A percentile compares a stretch with the other conserved stretches of the same genome.
phyloP scores from a whole-genome alignment of 2,797 vertebrate species.

The Cuculus canorus region DNA sequence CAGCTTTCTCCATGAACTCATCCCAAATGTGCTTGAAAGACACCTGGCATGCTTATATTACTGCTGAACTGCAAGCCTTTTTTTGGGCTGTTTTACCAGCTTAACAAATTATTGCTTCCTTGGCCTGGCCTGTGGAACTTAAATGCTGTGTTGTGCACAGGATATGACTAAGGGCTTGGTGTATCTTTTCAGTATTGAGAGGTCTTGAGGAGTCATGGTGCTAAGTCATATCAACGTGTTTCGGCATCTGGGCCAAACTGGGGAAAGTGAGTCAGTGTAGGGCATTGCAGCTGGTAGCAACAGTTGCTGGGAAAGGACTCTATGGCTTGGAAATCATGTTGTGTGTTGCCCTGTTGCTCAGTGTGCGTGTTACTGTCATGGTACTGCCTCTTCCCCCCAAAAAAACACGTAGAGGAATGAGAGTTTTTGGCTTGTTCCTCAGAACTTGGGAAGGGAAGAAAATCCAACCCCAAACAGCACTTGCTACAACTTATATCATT shows the following conservation, averaged over 20 bases:
- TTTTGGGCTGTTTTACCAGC: neutral
- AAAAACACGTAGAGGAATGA: fast-evolving
- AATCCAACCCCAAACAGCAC: neutral
- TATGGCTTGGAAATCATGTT: neutral
- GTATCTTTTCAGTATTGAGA: neutral
- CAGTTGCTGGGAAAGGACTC: neutral
- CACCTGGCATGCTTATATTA: neutral
- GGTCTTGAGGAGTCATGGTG: neutral
- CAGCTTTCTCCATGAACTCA: neutral
- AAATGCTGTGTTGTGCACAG: neutral
- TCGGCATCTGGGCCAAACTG: neutral
- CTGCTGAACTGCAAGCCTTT: neutral
- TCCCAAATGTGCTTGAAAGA: neutral
- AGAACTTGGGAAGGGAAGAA: fast-evolving
- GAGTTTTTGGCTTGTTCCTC: neutral
- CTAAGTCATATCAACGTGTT: neutral
- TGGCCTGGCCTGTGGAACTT: neutral
- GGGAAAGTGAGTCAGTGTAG: neutral
- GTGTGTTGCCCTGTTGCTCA: neutral
- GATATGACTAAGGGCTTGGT: neutral
- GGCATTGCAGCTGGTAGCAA: neutral
- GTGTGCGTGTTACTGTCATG: fast-evolving
- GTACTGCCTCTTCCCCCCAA: neutral
- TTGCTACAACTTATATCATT: neutral
- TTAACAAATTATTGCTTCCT: slow-evolving; percentile 12